Conservation (phyloP, 2,888 invertebrate genomes). For the Perithous albicinctus region DNA sequence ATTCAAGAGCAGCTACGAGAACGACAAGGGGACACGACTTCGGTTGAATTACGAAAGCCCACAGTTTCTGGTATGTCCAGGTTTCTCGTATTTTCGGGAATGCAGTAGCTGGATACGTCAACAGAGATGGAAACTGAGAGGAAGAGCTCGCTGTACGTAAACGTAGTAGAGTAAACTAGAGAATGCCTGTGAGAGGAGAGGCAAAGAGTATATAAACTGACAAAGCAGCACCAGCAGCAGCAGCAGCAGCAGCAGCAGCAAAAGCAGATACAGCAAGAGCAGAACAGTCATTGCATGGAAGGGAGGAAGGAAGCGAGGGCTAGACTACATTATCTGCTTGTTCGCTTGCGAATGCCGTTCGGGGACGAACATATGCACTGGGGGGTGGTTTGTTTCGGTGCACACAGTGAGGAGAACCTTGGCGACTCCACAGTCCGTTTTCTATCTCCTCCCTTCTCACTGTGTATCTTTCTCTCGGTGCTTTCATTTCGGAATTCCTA, state of each 20-base stretch:
- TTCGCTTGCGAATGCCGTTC: constrained; percentile 43
- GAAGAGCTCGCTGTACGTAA: background rate
- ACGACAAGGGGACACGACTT: background rate
- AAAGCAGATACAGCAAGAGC: background rate
- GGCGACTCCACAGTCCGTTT: constrained; percentile 60
- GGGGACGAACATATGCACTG: constrained; percentile 40
- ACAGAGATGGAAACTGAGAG: constrained; percentile 25
- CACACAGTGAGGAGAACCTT: constrained; percentile 60
- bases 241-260: background rate
- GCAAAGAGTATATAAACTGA: constrained; percentile 3
- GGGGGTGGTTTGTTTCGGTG: constrained; percentile 45
- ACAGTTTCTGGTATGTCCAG: background rate
- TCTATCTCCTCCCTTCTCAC: no score
- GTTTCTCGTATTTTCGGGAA: constrained; percentile 32
- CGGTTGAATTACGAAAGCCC: background rate
- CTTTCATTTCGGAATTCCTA: constrained; percentile 55
- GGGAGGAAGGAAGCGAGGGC: constrained; percentile 36
- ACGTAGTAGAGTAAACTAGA: constrained; percentile 35
- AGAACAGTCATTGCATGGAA: constrained; percentile 53
- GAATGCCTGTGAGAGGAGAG: constrained; percentile 4
- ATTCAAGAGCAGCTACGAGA: background rate
- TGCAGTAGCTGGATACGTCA: constrained; percentile 30
- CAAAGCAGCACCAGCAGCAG: background rate
- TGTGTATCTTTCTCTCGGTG: constrained; percentile 23
- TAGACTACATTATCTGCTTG: constrained; percentile 41